Conservation (phyloP, 2,888 invertebrate genomes). For the Polyploca ridens region DNA sequence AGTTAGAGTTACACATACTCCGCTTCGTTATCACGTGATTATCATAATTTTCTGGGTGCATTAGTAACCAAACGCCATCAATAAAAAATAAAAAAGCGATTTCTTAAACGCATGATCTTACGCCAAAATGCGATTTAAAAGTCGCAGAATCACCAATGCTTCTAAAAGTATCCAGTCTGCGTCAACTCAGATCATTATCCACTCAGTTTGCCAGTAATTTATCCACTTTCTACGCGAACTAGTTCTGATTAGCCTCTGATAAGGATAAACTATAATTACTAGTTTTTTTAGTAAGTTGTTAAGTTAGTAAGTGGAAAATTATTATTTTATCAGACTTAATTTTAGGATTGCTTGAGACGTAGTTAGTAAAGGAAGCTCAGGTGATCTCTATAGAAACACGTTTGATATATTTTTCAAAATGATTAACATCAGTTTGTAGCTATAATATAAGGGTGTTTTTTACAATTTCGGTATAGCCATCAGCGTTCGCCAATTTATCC, state of each 20-base stretch:
- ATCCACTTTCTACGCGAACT: conserved; percentile 5
- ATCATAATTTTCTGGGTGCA: too few species aligned
- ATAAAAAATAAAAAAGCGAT: neutral
- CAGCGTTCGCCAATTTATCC: too few species aligned
- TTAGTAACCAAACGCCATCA: too few species aligned
- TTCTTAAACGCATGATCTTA: neutral
- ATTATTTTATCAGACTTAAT: neutral
- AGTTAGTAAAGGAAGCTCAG: too few species aligned
- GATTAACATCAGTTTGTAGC: too few species aligned
- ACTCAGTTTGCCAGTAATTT: conserved; percentile 6
- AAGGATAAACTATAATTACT: neutral
- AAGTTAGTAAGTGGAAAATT: neutral
- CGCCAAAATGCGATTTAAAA: neutral
- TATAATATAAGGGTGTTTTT: too few species aligned
- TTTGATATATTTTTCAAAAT: too few species aligned
- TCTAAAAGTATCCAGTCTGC: neutral
- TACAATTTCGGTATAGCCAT: too few species aligned
- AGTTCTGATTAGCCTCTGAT: conserved; percentile 2
- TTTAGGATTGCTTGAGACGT: neutral
- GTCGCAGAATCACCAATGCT: neutral
- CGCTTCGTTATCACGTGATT: too few species aligned
- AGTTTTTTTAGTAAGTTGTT: neutral
- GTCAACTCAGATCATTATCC: neutral
- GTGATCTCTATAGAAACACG: too few species aligned
- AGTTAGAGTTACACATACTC: too few species aligned